phyloP scores from a whole-genome alignment of 1,140 invertebrate genomes.

The Drosophila nigrodunni region DNA sequence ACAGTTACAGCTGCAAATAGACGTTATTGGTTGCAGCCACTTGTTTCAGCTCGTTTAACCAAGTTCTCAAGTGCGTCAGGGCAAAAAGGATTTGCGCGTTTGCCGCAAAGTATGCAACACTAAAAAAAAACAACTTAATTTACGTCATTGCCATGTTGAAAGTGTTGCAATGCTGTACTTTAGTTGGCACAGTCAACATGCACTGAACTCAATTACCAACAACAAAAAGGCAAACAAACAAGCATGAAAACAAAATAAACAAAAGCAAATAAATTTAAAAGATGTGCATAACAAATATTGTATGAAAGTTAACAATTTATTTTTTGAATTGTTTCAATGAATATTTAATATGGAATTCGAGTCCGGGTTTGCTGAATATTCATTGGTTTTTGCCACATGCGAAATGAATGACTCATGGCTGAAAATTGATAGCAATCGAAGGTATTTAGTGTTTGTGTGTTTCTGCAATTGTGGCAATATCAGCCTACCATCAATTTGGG shows the following conservation, averaged over 20 bases:
- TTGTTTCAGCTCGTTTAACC: slow-evolving; percentile 66
- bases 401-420: slow-evolving; percentile 18
- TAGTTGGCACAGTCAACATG: slow-evolving; percentile 3
- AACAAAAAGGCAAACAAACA: neutral
- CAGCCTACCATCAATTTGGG: slow-evolving; percentile 15
- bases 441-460: slow-evolving; percentile 29
- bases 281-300: neutral
- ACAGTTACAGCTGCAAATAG: slow-evolving; percentile 19
- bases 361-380: slow-evolving; percentile 22
- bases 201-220: neutral
- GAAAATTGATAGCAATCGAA: slow-evolving; percentile 27
- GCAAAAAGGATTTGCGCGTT: slow-evolving; percentile 28
- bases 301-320: slow-evolving; percentile 16
- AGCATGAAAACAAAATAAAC: neutral
- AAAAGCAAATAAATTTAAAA: neutral
- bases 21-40: slow-evolving; percentile 64
- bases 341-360: slow-evolving; percentile 8
- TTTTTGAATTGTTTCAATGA: slow-evolving; percentile 8
- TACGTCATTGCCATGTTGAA: slow-evolving; percentile 13
- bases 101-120: slow-evolving; percentile 40
- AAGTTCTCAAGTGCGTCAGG: slow-evolving; percentile 49
- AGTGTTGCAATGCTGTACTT: slow-evolving; percentile 23
- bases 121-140: slow-evolving; percentile 51
- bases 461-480: slow-evolving; percentile 24
- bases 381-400: slow-evolving; percentile 14